phyloP scores from a whole-genome alignment of 2,113 vertebrate genomes.

The Dipodomys merriami region DNA sequence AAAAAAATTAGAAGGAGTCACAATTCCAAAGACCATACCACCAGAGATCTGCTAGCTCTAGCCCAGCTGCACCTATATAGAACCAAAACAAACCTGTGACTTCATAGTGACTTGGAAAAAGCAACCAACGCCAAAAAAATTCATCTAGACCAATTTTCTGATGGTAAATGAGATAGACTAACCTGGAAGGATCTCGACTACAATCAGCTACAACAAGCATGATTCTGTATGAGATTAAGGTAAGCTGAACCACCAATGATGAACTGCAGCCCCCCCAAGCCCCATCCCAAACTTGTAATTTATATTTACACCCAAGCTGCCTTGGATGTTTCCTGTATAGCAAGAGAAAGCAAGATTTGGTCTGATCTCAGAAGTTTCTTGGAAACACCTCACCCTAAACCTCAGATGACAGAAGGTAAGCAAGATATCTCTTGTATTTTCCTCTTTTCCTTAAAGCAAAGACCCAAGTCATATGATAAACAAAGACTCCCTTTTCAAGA shows the following conservation, averaged over 20 bases:
- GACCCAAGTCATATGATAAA: conserved; percentile 4
- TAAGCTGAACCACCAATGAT: accelerated
- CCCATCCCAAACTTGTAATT: background rate
- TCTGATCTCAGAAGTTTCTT: background rate
- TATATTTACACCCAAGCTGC: background rate
- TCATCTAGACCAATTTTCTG: background rate
- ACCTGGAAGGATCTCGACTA: background rate
- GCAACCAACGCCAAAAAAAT: background rate
- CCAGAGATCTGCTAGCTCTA: background rate
- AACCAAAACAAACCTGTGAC: background rate
- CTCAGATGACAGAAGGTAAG: background rate
- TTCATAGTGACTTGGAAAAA: background rate
- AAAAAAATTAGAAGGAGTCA: background rate
- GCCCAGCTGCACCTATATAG: background rate
- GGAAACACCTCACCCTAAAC: background rate
- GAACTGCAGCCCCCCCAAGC: background rate
- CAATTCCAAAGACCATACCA: background rate
- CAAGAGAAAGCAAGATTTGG: background rate
- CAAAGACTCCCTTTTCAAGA: conserved; percentile 13
- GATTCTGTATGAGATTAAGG: background rate
- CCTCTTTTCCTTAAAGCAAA: background rate
- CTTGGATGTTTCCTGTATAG: background rate
- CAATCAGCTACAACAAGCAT: background rate
- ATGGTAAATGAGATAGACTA: background rate
- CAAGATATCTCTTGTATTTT: background rate